phyloP scores from a whole-genome alignment of 1,140 invertebrate genomes.

The Brachionus sp. region DNA sequence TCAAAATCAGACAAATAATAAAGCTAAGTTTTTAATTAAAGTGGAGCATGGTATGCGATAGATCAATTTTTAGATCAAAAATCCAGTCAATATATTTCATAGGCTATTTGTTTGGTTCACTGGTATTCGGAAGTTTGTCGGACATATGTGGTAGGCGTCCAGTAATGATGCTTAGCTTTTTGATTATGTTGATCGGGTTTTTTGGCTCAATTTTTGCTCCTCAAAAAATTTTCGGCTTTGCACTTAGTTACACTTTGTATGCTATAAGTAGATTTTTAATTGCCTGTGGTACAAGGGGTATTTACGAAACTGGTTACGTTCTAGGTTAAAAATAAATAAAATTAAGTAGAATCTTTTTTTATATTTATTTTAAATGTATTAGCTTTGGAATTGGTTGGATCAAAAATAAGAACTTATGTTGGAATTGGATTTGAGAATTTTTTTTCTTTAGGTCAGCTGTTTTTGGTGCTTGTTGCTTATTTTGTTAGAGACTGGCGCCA shows the following conservation, averaged over 20 bases:
- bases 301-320: conserved; percentile 30
- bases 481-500: conserved; percentile 29
- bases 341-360: too few relatives aligned
- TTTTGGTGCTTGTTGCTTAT: conserved; percentile 33
- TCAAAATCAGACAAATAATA: neutral
- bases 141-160: conserved; percentile 32
- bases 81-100: conserved; percentile 15
- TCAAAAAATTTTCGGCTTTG: conserved; percentile 18
- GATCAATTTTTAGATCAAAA: neutral
- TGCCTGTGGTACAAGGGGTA: conserved; percentile 11
- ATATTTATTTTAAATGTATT: neutral
- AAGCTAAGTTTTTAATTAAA: neutral
- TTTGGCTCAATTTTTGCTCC: neutral
- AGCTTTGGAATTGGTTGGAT: conserved; percentile 18
- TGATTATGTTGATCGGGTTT: neutral
- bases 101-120: conserved; percentile 34
- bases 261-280: conserved; percentile 5
- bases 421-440: conserved; percentile 40
- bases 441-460: conserved; percentile 24
- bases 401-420: neutral
- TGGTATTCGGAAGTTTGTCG: conserved; percentile 12
- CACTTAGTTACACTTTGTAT: neutral
- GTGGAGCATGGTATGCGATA: conserved; percentile 44
- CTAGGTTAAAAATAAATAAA: neutral
- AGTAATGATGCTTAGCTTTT: conserved; percentile 23